Base-by-base conservation (phyloP, 2,113 vertebrate species). In the Eptesicus fuscus region DNA sequence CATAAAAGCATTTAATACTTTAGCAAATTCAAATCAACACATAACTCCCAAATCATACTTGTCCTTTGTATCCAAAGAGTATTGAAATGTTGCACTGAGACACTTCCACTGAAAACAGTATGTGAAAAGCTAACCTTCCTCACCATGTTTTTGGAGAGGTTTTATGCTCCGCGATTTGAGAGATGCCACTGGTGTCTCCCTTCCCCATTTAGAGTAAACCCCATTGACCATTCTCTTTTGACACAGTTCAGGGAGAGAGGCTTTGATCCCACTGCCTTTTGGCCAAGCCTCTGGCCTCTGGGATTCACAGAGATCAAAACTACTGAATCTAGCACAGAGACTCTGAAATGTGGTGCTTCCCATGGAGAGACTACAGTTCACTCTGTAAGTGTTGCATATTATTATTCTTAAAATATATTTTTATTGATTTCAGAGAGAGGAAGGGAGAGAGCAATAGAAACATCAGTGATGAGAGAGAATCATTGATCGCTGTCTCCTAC, bases 231-330 rank as follows among this genome's bases (percentile, higher is more conserved):
- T 97, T 98, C 96, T 96, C 49, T 95, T 97, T 91, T 87, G 78
- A 94, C 89, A 86, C 14, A 67, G 90, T 87, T 82, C 53, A 85
- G 78, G 61, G 53, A 96, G 93, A 63, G 7, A 69, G 42, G 1
- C 76, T 97, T 98, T 97, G 95, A 98, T 97, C 42, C 95, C 86
- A 51, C 22, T 96, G 93, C 79, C 90, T 98, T 71, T 96, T 96
- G 93, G 95, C 92, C 95, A 95, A 95, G 56, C 94, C 90, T 95
- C 56, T 56, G 93, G 94, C 94, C 40, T 93, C 76, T 49, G 42
- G 1, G 83, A 70, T 59, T 97, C 90, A 95, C 96, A 95, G 8
- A 92, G 42, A 96, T 96, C 87, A 97, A 90, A 98, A 98, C 83
- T 96, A 91, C 77, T 94, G 70, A 97, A 95, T 96, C 87, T n/a